Percentiles rank a stretch among this genome's conserved stretches.
These are phyloP conservation scores for Drosophila pectinifera DNA, from an alignment of 1,140 invertebrate genomes.

Conservation along the genomic window DNA sequence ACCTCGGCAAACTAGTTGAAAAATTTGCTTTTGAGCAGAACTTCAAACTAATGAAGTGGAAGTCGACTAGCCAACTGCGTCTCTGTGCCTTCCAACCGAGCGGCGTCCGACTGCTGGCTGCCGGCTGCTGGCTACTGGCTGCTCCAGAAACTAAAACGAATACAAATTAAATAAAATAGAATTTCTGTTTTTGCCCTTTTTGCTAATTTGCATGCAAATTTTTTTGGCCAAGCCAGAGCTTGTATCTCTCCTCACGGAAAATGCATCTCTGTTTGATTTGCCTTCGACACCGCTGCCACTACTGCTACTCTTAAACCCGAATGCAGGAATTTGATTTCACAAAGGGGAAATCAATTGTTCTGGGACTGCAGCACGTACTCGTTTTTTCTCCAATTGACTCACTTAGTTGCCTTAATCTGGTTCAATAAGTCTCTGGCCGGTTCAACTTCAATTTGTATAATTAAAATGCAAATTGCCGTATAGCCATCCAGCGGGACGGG, in stretches of 20 bases:
- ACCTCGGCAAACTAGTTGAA: conserved; percentile 61
- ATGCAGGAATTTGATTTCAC: conserved; percentile 35
- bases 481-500: conserved; percentile 36
- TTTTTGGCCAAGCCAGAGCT: conserved; percentile 24
- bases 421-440: conserved; percentile 32
- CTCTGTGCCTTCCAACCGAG: conserved; percentile 26
- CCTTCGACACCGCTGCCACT: conserved; percentile 6
- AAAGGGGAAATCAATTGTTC: conserved; percentile 36
- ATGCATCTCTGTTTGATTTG: conserved; percentile 48
- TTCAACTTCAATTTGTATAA: conserved; percentile 66
- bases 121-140: conserved; percentile 5
- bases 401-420: conserved; percentile 35
- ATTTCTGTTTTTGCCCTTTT: conserved; percentile 37
- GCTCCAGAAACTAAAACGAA: conserved; percentile 50
- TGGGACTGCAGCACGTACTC: conserved; percentile 30
- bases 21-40: conserved; percentile 59
- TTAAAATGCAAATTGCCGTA: conserved; percentile 69
- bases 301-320: background rate
- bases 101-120: background rate
- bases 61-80: conserved; percentile 36
- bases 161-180: conserved; percentile 60
- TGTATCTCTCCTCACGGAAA: conserved; percentile 37
- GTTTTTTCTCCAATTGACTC: conserved; percentile 39
- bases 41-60: conserved; percentile 74
- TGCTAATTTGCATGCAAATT: conserved; percentile 46